A percentile compares a stretch with the other conserved stretches of the same genome.
Conservation (phyloP, 2,113 vertebrate species). For the Ammodytes dubius region DNA sequence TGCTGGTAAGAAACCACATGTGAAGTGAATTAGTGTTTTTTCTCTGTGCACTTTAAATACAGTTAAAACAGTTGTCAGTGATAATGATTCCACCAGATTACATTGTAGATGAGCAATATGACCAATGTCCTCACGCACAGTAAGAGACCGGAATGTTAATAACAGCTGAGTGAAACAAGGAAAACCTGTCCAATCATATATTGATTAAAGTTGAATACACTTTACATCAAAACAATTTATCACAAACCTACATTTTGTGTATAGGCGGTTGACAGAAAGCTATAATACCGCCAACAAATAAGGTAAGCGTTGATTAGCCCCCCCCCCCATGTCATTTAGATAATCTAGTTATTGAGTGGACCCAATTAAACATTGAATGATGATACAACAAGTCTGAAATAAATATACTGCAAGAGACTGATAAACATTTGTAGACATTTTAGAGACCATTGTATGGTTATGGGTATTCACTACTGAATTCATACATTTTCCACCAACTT, state of each 20-base stretch:
- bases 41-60: background rate
- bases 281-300: no score
- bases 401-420: background rate
- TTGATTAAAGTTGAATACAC: background rate
- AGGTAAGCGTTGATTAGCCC: no score
- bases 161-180: background rate
- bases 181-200: background rate
- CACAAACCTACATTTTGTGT: background rate
- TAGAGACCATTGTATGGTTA: background rate
- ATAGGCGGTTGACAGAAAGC: no score
- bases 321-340: no score
- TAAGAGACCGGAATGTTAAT: no score
- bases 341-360: no score
- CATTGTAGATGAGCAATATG: background rate
- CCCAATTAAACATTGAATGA: background rate
- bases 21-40: slow-evolving; percentile 6
- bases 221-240: background rate
- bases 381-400: background rate
- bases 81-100: background rate
- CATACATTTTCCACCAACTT: background rate
- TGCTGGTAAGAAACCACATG: background rate
- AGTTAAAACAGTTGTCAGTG: background rate
- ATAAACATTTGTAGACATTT: background rate
- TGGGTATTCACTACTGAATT: background rate
- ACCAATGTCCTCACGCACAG: background rate